Base-by-base conservation (phyloP, 1,140 invertebrate genomes). In the Polyergus mexicanus region DNA sequence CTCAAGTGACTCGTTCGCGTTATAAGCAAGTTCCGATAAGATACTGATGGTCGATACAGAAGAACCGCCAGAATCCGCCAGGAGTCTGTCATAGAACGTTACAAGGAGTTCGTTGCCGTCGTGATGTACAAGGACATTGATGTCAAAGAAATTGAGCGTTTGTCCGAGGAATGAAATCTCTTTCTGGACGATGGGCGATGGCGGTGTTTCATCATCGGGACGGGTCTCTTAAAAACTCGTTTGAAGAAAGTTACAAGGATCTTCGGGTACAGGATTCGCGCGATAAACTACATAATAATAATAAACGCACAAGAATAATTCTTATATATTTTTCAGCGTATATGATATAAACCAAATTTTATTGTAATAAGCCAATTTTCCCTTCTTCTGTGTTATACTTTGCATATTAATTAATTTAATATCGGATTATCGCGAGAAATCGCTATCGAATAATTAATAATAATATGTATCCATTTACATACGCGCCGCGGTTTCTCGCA, bases 141-240 rank as follows among this genome's bases (percentile, higher is more conserved):
- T 89, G 51, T 86, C 8, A 66, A 66, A 2, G 63, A 89, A 3
- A 51, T 28, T 22, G 19, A 71, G 6, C 87, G 86, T 66, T 75
- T 94, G 22, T 89, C 91, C 74, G 91, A 95, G 5, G 96, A 98
- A 86, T 98, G 98, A 97, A 96, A 97, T 91, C 94, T 96, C 41
- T 98, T 98, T 89, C 95, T 98, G 38, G 96, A 95, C 84, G 96
- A 95, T 87, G 25, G 25, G 1, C 25, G 96, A 95, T 95, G 60
- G 95, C 94, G 35, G 92, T 95, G 5, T 95, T 96, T 80, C 94
- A 95, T 81, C 88, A 93, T n/a, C 6, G 92, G 89, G 0, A 91
- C 93, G 22, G 92, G 3, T 32, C 92, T 28, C 92, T 94, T 74
- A 77, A 77, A 8, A 35, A 74, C 47, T 85, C 68, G 1, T 75